These are phyloP conservation scores for Poeciliopsis infans DNA, from an alignment of 2,797 vertebrate species.

Conservation along the genomic window DNA sequence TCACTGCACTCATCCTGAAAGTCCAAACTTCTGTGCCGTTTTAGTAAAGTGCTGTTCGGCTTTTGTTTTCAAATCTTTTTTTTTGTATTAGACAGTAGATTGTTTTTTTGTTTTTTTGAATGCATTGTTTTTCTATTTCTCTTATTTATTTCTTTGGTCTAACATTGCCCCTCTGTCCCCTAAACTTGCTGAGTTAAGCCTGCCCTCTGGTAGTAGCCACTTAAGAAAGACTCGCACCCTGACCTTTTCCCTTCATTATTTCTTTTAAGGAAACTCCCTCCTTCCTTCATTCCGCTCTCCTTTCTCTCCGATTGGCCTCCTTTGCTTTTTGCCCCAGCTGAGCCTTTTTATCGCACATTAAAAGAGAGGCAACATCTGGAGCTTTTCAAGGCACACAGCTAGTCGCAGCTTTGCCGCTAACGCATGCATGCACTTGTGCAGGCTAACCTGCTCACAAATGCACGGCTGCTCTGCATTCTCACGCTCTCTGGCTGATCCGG, in stretches of 20 bases:
- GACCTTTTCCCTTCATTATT: constrained; percentile 82
- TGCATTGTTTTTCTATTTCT: constrained; percentile 23
- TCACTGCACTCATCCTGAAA: constrained; percentile 53
- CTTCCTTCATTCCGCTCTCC: constrained; percentile 78
- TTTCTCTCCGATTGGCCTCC: constrained; percentile 69
- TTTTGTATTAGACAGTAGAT: background rate
- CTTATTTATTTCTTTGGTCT: constrained; percentile 75
- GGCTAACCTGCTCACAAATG: constrained; percentile 60
- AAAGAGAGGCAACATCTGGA: constrained; percentile 90
- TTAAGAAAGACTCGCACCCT: constrained; percentile 82
- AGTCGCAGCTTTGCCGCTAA: constrained; percentile 77
- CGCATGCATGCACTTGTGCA: constrained; percentile 74
- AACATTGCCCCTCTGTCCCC: constrained; percentile 50
- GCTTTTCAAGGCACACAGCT: constrained; percentile 84
- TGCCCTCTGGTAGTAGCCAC: constrained; percentile 80
- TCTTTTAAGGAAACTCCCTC: constrained; percentile 78
- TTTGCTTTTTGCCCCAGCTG: constrained; percentile 89
- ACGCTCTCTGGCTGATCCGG: constrained; percentile 79
- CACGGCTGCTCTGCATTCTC: constrained; percentile 74
- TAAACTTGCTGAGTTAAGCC: constrained; percentile 77
- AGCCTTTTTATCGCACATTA: constrained; percentile 89
- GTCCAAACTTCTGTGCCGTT: constrained; percentile 17
- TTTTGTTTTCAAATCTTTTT: background rate
- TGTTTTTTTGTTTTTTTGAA: background rate
- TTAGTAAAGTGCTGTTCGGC: constrained; percentile 30